phyloP scores from a whole-genome alignment of 2,797 vertebrate species.

The Hippoglossus hippoglossus region DNA sequence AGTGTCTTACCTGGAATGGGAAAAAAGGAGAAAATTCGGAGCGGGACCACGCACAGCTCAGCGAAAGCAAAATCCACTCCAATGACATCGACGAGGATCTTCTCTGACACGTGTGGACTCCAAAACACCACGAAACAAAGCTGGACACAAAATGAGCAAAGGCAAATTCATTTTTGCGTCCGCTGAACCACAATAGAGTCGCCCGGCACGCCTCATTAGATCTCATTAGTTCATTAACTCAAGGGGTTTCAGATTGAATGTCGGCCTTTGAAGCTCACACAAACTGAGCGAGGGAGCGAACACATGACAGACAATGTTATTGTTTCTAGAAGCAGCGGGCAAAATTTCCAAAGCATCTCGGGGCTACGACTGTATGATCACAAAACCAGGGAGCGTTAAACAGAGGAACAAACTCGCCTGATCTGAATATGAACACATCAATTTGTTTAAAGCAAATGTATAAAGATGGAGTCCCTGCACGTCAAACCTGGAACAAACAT shows the following conservation, averaged over 20 bases:
- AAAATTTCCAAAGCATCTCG: slow-evolving; percentile 31
- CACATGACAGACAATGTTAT: slow-evolving; percentile 26
- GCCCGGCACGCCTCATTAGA: slow-evolving; percentile 41
- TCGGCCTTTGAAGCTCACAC: slow-evolving; percentile 63
- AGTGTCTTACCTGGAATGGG: slow-evolving; percentile 91
- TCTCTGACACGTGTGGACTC: slow-evolving; percentile 94
- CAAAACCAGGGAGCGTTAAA: neutral
- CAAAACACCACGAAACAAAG: slow-evolving; percentile 98
- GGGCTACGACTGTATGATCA: slow-evolving; percentile 9
- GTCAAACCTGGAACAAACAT: slow-evolving; percentile 1
- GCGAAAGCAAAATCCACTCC: slow-evolving; percentile 94
- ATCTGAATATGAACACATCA: slow-evolving; percentile 33
- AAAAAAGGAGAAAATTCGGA: slow-evolving; percentile 98
- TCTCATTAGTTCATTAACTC: slow-evolving; percentile 61
- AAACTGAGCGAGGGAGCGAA: slow-evolving; percentile 29
- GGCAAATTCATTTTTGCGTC: slow-evolving; percentile 36
- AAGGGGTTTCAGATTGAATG: slow-evolving; percentile 35
- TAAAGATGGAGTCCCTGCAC: neutral
- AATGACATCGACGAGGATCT: slow-evolving; percentile 95
- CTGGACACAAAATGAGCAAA: slow-evolving; percentile 74
- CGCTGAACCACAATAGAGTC: slow-evolving; percentile 34
- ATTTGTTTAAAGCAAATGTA: slow-evolving; percentile 14
- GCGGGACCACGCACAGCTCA: slow-evolving; percentile 91
- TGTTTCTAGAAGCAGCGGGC: slow-evolving; percentile 50
- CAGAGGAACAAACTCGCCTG: slow-evolving; percentile 14